Evolutionary conservation across 2,888 invertebrate genomes (phyloP).

Genomic region (Oscheius sp.): DNA sequence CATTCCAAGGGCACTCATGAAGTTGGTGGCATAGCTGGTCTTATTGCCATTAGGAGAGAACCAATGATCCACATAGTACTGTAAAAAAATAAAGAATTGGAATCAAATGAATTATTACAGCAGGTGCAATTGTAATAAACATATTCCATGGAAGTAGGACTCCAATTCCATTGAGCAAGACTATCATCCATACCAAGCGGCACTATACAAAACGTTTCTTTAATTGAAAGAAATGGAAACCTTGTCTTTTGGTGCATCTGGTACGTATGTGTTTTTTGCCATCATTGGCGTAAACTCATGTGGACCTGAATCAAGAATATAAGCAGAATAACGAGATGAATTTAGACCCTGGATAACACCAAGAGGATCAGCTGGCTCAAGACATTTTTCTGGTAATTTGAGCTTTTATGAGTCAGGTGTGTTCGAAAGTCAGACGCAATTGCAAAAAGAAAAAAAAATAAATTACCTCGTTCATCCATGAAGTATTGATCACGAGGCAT

Average conservation of each 20-base stretch:
- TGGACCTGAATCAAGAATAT: not conserved
- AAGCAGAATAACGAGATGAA: too few relatives aligned
- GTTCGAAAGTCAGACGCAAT: too few relatives aligned
- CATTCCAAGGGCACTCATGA: conserved; percentile 85
- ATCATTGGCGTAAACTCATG: conserved; percentile 16
- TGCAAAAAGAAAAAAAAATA: not conserved
- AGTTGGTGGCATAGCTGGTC: conserved; percentile 78
- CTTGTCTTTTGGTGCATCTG: conserved; percentile 9
- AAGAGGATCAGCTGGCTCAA: too few relatives aligned
- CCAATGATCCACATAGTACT: conserved; percentile 84
- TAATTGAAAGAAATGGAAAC: too few relatives aligned
- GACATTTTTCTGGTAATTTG: too few relatives aligned
- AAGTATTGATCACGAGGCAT: not conserved
- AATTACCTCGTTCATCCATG: conserved; percentile 16
- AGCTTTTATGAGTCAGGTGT: too few relatives aligned
- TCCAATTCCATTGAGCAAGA: conserved; percentile 91
- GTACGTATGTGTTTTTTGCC: not conserved
- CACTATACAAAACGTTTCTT: conserved; percentile 1
- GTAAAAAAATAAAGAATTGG: conserved; percentile 33
- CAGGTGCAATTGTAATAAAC: conserved; percentile 83
- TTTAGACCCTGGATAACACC: too few relatives aligned
- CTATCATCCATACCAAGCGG: conserved; percentile 81
- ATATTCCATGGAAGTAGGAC: conserved; percentile 98
- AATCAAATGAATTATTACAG: conserved; percentile 34
- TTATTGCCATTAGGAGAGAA: conserved; percentile 71